Evolutionary conservation across 2,113 vertebrate species (phyloP).

Genomic region (Pardalotus punctatus): DNA sequence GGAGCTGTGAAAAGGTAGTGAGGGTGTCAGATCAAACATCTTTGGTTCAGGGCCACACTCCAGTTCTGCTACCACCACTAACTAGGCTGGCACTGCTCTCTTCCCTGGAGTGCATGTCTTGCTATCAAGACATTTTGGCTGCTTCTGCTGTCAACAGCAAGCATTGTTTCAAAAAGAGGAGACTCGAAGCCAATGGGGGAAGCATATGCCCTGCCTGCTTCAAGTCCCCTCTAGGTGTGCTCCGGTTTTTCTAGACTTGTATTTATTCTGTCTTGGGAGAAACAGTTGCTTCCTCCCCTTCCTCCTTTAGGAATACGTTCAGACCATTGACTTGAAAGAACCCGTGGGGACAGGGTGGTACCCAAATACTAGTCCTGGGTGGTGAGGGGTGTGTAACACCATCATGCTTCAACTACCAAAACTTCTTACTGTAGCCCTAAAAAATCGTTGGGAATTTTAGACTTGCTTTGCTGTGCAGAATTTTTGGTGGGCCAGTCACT

Average conservation of each 20-base stretch:
- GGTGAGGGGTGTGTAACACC: rapidly evolving
- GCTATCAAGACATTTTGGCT: background rate
- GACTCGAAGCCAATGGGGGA: background rate
- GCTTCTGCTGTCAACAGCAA: background rate
- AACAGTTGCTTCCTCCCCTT: background rate
- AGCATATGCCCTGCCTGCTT: background rate
- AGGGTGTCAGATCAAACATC: too few species aligned
- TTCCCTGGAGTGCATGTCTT: background rate
- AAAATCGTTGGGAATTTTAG: background rate
- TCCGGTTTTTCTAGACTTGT: background rate
- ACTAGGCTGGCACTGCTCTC: rapidly evolving
- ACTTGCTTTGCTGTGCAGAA: background rate
- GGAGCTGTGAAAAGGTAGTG: rapidly evolving
- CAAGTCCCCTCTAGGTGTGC: rapidly evolving
- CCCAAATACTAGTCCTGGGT: background rate
- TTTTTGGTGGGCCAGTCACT: background rate
- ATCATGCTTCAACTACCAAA: background rate
- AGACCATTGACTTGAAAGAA: background rate
- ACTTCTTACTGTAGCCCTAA: background rate
- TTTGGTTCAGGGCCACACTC: background rate
- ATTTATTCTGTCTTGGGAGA: background rate
- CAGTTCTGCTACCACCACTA: rapidly evolving
- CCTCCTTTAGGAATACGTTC: background rate
- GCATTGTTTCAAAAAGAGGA: background rate
- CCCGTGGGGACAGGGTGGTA: too few species aligned